Evolutionary conservation across 2,888 invertebrate species (phyloP).

Genomic region (Crossocerus cetratus): DNA sequence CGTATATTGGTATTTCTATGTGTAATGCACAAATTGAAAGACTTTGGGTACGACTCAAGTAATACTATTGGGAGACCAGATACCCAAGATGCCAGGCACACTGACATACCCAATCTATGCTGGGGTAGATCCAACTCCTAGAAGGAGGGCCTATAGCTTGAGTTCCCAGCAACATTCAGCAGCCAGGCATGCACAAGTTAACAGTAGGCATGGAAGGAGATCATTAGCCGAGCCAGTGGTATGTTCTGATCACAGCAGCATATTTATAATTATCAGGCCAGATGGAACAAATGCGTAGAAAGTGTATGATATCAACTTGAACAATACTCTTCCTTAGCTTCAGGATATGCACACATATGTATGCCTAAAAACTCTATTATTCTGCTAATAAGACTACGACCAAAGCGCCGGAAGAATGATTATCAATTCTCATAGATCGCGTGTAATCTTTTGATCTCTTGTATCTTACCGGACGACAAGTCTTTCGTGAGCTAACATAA

Average conservation of each 20-base stretch:
- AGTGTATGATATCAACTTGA: too few relatives aligned
- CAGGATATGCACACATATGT: too few relatives aligned
- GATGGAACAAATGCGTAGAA: not conserved
- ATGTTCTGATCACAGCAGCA: constrained; percentile 29
- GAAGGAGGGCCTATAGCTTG: constrained; percentile 71
- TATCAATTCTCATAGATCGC: constrained; percentile 6
- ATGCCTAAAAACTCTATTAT: too few relatives aligned
- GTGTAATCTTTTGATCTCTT: constrained; percentile 20
- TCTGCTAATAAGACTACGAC: too few relatives aligned
- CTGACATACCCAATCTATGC: constrained; percentile 73
- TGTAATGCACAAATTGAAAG: constrained; percentile 32
- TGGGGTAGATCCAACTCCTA: constrained; percentile 68
- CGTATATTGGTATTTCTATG: constrained; percentile 2
- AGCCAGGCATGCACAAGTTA: constrained; percentile 51
- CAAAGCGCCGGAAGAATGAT: not conserved
- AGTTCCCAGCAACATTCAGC: constrained; percentile 59
- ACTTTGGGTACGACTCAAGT: constrained; percentile 10
- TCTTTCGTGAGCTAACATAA: constrained; percentile 16
- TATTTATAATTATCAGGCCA: not conserved
- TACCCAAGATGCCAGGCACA: constrained; percentile 70
- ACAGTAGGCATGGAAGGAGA: constrained; percentile 61
- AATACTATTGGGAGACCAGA: constrained; percentile 20
- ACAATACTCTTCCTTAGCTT: too few relatives aligned
- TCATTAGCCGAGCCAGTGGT: constrained; percentile 67
- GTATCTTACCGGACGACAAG: constrained; percentile 3